These are phyloP conservation scores for Erebia ligea DNA, from an alignment of 2,888 invertebrate genomes.

Conservation along the genomic window DNA sequence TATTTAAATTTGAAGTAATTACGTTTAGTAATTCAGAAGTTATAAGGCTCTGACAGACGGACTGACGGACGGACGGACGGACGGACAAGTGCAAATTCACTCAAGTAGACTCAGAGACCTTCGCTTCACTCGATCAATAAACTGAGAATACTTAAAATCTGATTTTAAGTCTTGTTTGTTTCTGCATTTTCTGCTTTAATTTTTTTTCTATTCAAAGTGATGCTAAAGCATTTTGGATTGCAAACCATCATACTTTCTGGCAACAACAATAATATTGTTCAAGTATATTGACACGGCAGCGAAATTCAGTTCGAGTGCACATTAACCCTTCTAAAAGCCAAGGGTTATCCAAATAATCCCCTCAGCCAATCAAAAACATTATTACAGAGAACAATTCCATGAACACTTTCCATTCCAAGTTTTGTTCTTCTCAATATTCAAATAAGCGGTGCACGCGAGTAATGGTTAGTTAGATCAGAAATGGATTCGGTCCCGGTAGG, in stretches of 20 bases:
- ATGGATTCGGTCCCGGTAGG: slow-evolving; percentile 54
- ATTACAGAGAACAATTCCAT: slow-evolving; percentile 29
- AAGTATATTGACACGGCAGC: slow-evolving; percentile 16
- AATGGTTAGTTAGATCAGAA: slow-evolving; percentile 72
- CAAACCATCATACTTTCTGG: neutral
- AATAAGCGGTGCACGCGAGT: slow-evolving; percentile 66
- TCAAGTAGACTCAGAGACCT: too few relatives aligned
- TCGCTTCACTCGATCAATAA: too few relatives aligned
- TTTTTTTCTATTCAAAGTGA: neutral
- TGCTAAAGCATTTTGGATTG: neutral
- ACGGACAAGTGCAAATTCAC: too few relatives aligned
- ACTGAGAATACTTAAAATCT: neutral
- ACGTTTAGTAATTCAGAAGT: too few relatives aligned
- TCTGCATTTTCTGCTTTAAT: neutral
- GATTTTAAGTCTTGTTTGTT: neutral
- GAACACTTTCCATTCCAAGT: slow-evolving; percentile 51
- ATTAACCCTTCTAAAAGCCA: slow-evolving; percentile 50
- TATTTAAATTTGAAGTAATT: too few relatives aligned
- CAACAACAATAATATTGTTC: neutral
- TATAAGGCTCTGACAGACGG: too few relatives aligned
- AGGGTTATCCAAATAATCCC: slow-evolving; percentile 55
- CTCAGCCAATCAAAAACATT: slow-evolving; percentile 47
- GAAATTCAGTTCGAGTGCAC: slow-evolving; percentile 26
- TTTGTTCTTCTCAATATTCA: slow-evolving; percentile 71
- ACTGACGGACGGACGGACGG: too few relatives aligned